Evolutionary conservation across 1,140 invertebrate genomes (phyloP).

Genomic region (Anastatus disparis): DNA sequence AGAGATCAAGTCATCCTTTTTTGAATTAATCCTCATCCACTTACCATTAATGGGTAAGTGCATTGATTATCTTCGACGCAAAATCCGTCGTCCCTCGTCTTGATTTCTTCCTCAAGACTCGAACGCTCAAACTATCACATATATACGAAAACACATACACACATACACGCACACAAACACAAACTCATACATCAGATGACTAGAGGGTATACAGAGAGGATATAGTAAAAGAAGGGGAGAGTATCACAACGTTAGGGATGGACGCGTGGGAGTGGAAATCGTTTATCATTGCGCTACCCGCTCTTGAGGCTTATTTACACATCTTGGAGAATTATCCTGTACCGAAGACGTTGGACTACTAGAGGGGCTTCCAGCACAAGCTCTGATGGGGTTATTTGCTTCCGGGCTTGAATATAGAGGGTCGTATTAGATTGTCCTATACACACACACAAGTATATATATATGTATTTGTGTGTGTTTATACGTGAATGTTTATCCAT

Average conservation of each 20-base stretch:
- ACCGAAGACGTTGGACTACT: background rate
- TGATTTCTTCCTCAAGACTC: constrained; percentile 10
- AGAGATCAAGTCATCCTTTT: too few species aligned
- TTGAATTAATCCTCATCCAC: too few species aligned
- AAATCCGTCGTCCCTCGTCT: background rate
- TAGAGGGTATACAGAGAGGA: background rate
- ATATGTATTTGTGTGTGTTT: too few species aligned
- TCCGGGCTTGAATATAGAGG: background rate
- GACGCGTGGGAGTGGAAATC: background rate
- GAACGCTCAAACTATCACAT: too few species aligned
- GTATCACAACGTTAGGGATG: background rate
- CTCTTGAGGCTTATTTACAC: background rate
- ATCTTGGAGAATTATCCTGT: constrained; percentile 3
- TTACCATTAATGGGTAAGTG: too few species aligned
- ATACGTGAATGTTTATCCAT: too few species aligned
- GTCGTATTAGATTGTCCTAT: background rate
- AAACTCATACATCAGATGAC: too few species aligned
- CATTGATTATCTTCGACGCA: too few species aligned
- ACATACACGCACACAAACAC: too few species aligned
- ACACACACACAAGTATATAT: too few species aligned
- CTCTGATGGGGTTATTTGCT: constrained; percentile 9
- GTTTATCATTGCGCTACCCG: background rate
- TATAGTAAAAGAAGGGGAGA: too few species aligned
- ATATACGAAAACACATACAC: too few species aligned
- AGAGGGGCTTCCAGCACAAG: background rate